Evolutionary conservation across 2,113 vertebrate species (phyloP).

Genomic region (Corythornis madagascariensis): DNA sequence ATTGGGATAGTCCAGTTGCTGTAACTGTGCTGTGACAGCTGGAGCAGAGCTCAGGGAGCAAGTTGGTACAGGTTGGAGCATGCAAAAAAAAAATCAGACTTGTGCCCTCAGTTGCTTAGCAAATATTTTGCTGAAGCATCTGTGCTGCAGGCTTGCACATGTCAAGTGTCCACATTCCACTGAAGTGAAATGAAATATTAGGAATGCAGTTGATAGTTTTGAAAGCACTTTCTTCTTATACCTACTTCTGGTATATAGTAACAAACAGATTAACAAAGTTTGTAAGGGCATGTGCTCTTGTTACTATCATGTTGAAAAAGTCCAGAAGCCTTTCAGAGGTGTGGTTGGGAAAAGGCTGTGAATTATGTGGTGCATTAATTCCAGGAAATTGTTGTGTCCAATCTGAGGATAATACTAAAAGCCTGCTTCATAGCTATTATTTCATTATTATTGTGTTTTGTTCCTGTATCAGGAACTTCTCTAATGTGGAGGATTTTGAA

Average conservation of each 20-base stretch:
- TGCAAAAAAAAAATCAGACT: not conserved
- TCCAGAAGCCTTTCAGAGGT: constrained; percentile 5
- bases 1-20: not conserved
- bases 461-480: not conserved
- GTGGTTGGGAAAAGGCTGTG: constrained; percentile 6
- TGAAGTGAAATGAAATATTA: constrained; percentile 41
- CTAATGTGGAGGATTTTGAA: not conserved
- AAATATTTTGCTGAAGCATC: constrained; percentile 14
- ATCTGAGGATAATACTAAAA: not conserved
- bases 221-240: constrained; percentile 39
- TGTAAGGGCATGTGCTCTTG: not conserved
- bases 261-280: constrained; percentile 20
- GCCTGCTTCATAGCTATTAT: constrained; percentile 11
- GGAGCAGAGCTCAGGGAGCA: constrained; percentile 11
- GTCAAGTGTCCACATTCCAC: constrained; percentile 29
- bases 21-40: constrained; percentile 22
- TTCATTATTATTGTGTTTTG: not conserved
- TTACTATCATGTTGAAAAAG: constrained; percentile 17
- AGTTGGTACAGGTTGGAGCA: constrained; percentile 39
- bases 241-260: constrained; percentile 18
- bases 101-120: not conserved
- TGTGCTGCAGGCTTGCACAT: constrained; percentile 41
- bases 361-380: constrained; percentile 47
- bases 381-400: constrained; percentile 25
- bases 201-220: constrained; percentile 27